Evolutionary conservation across 2,113 vertebrate species (phyloP).

Genomic region (Hirundichthys speculiger): DNA sequence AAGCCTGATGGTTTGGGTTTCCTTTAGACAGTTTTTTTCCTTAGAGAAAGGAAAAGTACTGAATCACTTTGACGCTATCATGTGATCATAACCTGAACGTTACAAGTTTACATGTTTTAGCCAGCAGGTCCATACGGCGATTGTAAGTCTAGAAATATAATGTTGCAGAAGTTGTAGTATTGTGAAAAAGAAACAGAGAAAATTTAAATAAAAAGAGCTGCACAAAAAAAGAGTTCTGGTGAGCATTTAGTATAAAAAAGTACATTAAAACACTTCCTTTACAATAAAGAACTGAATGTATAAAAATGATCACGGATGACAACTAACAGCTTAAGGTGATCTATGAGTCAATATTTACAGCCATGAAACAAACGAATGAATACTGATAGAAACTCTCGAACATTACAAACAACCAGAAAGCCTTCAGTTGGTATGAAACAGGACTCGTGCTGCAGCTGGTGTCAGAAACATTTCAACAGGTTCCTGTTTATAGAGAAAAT

Average conservation of each 20-base stretch:
- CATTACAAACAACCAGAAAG: slow-evolving; percentile 4
- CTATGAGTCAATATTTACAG: slow-evolving; percentile 7
- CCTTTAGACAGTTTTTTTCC: too few species aligned
- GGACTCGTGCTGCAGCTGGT: neutral
- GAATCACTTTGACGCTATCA: too few species aligned
- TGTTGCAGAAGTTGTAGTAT: too few species aligned
- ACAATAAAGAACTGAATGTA: neutral
- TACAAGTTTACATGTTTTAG: too few species aligned
- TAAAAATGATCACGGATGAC: neutral
- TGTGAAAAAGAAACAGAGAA: too few species aligned
- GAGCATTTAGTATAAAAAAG: slow-evolving; percentile 19
- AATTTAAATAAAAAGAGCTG: neutral
- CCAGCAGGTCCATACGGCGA: too few species aligned
- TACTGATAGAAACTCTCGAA: slow-evolving; percentile 5
- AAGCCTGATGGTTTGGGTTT: too few species aligned
- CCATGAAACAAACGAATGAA: slow-evolving; percentile 19
- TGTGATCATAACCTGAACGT: too few species aligned
- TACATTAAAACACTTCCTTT: neutral
- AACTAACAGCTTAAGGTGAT: neutral
- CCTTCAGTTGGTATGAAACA: neutral
- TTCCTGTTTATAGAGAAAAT: neutral
- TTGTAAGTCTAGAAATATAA: too few species aligned
- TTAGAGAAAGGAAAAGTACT: too few species aligned
- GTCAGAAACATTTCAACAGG: slow-evolving; percentile 1
- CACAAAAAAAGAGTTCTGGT: neutral